phyloP scores from a whole-genome alignment of 1,140 invertebrate species.

The Teleogryllus occipitalis region DNA sequence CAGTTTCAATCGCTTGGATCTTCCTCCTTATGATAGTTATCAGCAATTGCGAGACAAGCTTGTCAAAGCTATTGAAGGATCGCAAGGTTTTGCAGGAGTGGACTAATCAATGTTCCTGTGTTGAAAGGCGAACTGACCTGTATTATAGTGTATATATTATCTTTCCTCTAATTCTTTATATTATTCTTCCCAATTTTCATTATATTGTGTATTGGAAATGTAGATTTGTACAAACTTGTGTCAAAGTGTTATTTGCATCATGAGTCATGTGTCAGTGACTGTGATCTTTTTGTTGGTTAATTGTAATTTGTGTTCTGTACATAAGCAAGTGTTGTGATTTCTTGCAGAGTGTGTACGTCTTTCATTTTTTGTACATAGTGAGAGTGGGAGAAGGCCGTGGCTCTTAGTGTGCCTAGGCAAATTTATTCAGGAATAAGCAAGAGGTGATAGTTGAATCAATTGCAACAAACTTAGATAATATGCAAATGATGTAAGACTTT shows the following conservation, averaged over 20 bases:
- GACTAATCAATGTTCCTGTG: conserved; percentile 56
- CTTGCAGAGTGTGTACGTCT: neutral
- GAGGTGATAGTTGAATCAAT: neutral
- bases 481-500: neutral
- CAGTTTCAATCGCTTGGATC: conserved; percentile 94
- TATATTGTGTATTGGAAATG: neutral
- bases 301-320: neutral
- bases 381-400: neutral
- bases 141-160: conserved; percentile 14
- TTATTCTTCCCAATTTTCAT: neutral
- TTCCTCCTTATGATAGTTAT: conserved; percentile 94
- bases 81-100: conserved; percentile 95
- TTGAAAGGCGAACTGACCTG: conserved; percentile 1
- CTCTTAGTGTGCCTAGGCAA: neutral
- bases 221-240: neutral
- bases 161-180: neutral
- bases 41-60: conserved; percentile 90
- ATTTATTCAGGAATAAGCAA: neutral
- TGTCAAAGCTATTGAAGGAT: conserved; percentile 94
- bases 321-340: neutral
- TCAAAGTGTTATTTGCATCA: neutral
- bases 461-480: neutral
- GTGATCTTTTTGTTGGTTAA: conserved; percentile 1
- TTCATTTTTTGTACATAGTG: conserved; percentile 1
- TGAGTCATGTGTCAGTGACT: neutral